phyloP scores from a whole-genome alignment of 2,113 vertebrate genomes.

The Trogon surrucura region DNA sequence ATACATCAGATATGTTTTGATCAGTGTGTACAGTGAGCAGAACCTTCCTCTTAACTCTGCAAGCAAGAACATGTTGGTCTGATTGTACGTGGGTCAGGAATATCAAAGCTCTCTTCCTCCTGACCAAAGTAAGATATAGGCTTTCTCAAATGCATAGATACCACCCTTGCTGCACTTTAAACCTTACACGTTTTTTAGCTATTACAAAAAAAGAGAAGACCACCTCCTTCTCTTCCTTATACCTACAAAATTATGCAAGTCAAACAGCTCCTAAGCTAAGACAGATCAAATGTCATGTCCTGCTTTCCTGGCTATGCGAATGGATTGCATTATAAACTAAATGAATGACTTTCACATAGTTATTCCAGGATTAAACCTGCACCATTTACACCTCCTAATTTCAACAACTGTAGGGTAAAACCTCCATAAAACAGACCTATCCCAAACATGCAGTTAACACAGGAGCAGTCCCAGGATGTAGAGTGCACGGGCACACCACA shows the following conservation, averaged over 20 bases:
- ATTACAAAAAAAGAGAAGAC: background rate
- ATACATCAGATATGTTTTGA: background rate
- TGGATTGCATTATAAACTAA: background rate
- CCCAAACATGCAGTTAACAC: background rate
- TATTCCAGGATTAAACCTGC: background rate
- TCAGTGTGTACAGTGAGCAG: background rate
- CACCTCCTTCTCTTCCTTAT: background rate
- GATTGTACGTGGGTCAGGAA: background rate
- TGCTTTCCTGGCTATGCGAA: background rate
- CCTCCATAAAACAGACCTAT: background rate
- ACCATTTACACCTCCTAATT: background rate
- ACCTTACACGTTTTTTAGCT: background rate
- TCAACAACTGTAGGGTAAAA: background rate
- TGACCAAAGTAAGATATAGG: background rate
- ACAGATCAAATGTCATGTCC: background rate
- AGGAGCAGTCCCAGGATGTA: background rate
- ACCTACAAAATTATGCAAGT: background rate
- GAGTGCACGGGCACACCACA: background rate
- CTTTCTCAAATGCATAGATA: rapidly evolving
- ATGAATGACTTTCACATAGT: background rate
- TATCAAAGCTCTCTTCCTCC: background rate
- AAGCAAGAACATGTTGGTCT: slow-evolving; percentile 3
- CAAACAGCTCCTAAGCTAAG: background rate
- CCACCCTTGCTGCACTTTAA: background rate
- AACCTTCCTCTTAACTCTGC: background rate